A percentile compares a stretch with the other conserved stretches of the same genome.
phyloP scores from a whole-genome alignment of 2,888 invertebrate genomes.

The Yponomeuta evonymella region DNA sequence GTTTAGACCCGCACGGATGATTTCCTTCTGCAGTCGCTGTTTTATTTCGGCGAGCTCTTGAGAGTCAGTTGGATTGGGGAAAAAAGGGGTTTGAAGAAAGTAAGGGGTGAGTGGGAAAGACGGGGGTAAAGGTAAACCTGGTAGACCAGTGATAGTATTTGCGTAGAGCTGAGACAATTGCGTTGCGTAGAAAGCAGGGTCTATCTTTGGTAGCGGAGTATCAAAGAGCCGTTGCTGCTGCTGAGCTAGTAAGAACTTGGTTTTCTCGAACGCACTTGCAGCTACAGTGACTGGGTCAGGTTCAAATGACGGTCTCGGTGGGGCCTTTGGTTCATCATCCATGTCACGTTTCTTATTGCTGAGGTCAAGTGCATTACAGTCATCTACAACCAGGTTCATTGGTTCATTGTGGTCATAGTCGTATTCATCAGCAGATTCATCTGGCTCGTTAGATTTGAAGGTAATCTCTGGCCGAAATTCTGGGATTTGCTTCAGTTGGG shows the following conservation, averaged over 20 bases:
- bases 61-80: conserved; percentile 72
- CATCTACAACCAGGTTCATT: conserved; percentile 46
- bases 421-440: conserved; percentile 42
- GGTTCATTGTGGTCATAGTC: conserved; percentile 48
- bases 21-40: conserved; percentile 80
- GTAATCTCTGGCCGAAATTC: conserved; percentile 61
- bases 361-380: conserved; percentile 85
- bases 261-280: conserved; percentile 69
- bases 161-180: conserved; percentile 79
- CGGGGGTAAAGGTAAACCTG: conserved; percentile 71
- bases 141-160: conserved; percentile 72
- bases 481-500: conserved; percentile 76
- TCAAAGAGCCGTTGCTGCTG: conserved; percentile 82
- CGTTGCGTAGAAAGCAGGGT: conserved; percentile 78
- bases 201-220: conserved; percentile 76
- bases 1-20: conserved; percentile 77
- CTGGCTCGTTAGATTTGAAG: conserved; percentile 50
- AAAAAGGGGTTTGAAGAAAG: conserved; percentile 77
- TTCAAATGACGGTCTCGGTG: conserved; percentile 67
- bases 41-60: conserved; percentile 81
- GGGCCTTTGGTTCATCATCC: conserved; percentile 50
- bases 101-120: conserved; percentile 80
- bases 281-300: conserved; percentile 52
- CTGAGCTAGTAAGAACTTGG: conserved; percentile 77
- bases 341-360: conserved; percentile 82